Base-by-base conservation (phyloP, 53 echinoderm and acorn worm species). In the Holothuria leucospilota region DNA sequence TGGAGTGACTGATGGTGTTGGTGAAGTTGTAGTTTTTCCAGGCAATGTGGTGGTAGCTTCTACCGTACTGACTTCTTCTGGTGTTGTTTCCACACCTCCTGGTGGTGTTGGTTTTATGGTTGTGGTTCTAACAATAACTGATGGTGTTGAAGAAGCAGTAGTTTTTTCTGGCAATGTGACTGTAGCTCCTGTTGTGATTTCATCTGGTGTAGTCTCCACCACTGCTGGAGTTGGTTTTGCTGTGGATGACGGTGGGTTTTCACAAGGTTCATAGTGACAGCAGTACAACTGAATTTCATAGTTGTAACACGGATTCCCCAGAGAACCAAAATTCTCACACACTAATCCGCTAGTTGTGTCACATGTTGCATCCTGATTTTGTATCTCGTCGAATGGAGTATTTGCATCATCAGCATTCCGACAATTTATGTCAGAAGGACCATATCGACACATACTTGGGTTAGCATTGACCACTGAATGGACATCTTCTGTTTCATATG, bases 271-370 rank as follows among this genome's bases (percentile, higher is more conserved):
- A 59, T 29, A 80, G 56, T 80, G 34, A 38, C 80, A 80, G 20
- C 80, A 80, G 23, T 29, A 20, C 61, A 80, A 29, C 21, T 59
- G 59, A 6, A 80, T 80, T 34, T 80, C 80, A 60, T 80, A 80
- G 18, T 80, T 80, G 80, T 80, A 80, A 20, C 80, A 80, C 29
- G 13, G 29, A 8, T 80, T 28, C 15, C 29, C 80, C 27, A 39
- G 59, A 16, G 80, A 18, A 28, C 80, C 80, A 60, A 56, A 80
- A 29, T 80, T 80, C 21, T 80, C 80, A 60, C 80, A 80, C 6
- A 80, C 80, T 38, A 80, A 34, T 9, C 80, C 80, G 61, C 80
- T 80, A 58, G 4, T 30, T 6, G 25, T 34, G 21, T 80, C 61
- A 38, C 80, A 80, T 18, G 29, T 28, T 8, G 21, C 80, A 30